phyloP scores from a whole-genome alignment of 2,888 invertebrate species.

The Cheilosia soror region DNA sequence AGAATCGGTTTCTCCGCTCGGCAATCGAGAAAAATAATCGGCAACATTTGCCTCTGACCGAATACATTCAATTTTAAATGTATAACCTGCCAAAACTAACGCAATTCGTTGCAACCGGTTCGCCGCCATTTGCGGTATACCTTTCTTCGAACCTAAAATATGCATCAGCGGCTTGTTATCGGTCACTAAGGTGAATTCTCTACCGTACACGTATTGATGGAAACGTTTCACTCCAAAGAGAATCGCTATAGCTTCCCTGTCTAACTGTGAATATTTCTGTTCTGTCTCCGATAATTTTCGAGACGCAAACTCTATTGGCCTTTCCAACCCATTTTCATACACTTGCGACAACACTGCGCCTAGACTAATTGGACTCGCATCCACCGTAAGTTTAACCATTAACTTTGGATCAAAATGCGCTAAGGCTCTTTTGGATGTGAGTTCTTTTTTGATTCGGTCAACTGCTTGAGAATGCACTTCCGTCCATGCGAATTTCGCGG shows the following conservation, averaged over 20 bases:
- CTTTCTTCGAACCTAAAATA: constrained; percentile 54
- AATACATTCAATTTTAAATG: constrained; percentile 30
- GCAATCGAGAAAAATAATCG: constrained; percentile 17
- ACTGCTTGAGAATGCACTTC: constrained; percentile 12
- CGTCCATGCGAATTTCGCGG: constrained; percentile 28
- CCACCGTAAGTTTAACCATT: constrained; percentile 76
- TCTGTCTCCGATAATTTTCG: constrained; percentile 78
- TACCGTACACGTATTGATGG: constrained; percentile 67
- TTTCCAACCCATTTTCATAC: constrained; percentile 77
- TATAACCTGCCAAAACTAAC: constrained; percentile 12
- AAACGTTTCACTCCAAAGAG: constrained; percentile 81
- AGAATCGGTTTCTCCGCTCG: constrained; percentile 5
- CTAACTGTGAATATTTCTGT: constrained; percentile 77
- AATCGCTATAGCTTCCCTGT: constrained; percentile 79
- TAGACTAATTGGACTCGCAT: constrained; percentile 77
- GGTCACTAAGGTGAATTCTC: constrained; percentile 49
- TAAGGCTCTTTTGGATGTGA: constrained; percentile 53
- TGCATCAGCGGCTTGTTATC: constrained; percentile 53
- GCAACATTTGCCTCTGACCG: constrained; percentile 10
- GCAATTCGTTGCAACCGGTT: constrained; percentile 30
- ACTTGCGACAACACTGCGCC: constrained; percentile 79
- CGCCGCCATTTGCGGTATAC: constrained; percentile 31
- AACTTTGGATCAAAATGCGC: constrained; percentile 77
- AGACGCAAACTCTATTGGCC: constrained; percentile 80
- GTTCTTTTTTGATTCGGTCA: constrained; percentile 26